These are phyloP conservation scores for Gopherus flavomarginatus DNA, from an alignment of 2,113 vertebrate genomes.

Conservation along the genomic window DNA sequence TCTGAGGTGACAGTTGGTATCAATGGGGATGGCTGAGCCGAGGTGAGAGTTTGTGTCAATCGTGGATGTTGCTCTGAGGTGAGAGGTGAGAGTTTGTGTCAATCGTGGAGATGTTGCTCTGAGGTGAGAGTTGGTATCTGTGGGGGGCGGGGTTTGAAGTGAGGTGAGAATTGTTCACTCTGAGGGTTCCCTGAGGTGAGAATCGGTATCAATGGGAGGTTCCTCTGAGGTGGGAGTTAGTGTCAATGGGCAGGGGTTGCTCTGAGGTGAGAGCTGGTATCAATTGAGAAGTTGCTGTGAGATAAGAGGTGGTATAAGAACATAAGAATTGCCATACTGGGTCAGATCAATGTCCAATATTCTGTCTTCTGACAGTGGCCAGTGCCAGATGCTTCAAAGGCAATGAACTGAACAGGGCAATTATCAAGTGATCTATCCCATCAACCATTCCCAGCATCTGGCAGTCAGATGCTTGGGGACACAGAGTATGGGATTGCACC, in stretches of 20 bases:
- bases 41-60: too few relatives aligned
- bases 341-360: too few relatives aligned
- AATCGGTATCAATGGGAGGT: too few relatives aligned
- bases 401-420: not conserved
- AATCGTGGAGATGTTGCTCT: not conserved
- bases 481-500: not conserved
- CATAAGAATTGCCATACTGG: not conserved
- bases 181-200: too few relatives aligned
- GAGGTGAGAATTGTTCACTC: too few relatives aligned
- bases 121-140: not conserved
- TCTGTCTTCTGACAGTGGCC: too few relatives aligned
- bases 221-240: too few relatives aligned
- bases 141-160: not conserved
- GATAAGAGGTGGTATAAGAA: not conserved
- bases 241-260: not conserved
- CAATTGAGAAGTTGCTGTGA: not conserved
- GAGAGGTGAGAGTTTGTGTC: too few relatives aligned
- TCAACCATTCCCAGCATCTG: not conserved
- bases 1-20: too few relatives aligned
- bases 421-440: not conserved
- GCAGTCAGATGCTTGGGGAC: not conserved
- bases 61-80: not conserved
- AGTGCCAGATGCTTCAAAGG: not conserved
- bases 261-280: too few relatives aligned
- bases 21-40: too few relatives aligned